A percentile compares a stretch with the other conserved stretches of the same genome.
These are phyloP conservation scores for Unio delphinus DNA, from an alignment of 2,888 invertebrate species.

Conservation along the genomic window DNA sequence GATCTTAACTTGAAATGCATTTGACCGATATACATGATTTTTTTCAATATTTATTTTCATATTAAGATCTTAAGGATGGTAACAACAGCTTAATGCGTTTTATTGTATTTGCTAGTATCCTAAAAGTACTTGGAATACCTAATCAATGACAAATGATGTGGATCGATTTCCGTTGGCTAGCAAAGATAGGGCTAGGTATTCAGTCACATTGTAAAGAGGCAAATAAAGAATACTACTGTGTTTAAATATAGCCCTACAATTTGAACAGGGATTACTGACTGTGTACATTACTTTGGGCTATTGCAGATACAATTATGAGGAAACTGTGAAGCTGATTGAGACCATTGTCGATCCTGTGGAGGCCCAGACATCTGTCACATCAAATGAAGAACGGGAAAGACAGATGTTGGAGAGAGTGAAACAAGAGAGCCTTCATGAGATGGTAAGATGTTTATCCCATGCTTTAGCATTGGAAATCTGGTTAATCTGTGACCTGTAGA, in stretches of 20 bases:
- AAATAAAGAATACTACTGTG: background rate
- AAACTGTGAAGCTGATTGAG: constrained; percentile 17
- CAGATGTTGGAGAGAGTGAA: constrained; percentile 41
- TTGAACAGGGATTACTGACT: background rate
- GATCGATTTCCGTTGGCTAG: background rate
- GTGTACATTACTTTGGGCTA: background rate
- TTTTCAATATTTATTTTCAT: too few species aligned
- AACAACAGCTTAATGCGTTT: too few species aligned
- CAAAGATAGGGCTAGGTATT: background rate
- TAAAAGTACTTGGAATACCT: too few species aligned
- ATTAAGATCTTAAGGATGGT: too few species aligned
- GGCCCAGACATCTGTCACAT: constrained; percentile 13
- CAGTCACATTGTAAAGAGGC: background rate
- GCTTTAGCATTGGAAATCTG: background rate
- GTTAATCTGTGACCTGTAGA: background rate
- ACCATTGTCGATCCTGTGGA: background rate
- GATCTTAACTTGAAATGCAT: too few species aligned
- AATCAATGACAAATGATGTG: background rate
- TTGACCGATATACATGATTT: too few species aligned
- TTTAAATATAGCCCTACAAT: background rate
- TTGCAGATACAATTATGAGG: constrained; percentile 34
- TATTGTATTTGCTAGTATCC: too few species aligned
- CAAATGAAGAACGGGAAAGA: constrained; percentile 28
- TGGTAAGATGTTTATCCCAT: constrained; percentile 26
- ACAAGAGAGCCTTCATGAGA: constrained; percentile 48